Evolutionary conservation across 30 jellyfish, hydroid and myxozoan species (phyloP).

Genomic region (Aurelia coerulea): DNA sequence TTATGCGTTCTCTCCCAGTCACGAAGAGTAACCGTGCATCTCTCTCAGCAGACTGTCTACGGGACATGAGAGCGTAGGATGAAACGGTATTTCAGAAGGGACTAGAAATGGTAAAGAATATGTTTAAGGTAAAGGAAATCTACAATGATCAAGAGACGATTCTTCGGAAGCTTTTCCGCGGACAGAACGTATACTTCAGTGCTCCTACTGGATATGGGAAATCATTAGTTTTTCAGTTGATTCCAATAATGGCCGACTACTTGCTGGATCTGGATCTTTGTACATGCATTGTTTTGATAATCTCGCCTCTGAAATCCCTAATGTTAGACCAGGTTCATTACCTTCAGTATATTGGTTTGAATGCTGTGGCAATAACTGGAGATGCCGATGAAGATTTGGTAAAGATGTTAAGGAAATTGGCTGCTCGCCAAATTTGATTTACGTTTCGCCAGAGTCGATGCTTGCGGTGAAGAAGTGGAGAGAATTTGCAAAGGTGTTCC

Average conservation of each 20-base stretch:
- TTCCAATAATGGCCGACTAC: slow-evolving; percentile 26
- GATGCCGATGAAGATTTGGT: slow-evolving; percentile 39
- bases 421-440: slow-evolving; percentile 33
- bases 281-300: slow-evolving; percentile 25
- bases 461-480: slow-evolving; percentile 40
- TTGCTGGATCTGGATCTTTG: slow-evolving; percentile 34
- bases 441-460: slow-evolving; percentile 37
- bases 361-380: slow-evolving; percentile 50
- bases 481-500: too few species aligned
- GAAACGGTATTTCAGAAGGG: too few species aligned
- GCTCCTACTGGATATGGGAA: too few species aligned
- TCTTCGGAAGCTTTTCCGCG: too few species aligned
- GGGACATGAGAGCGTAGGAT: too few species aligned
- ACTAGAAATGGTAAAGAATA: too few species aligned
- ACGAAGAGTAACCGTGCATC: background rate
- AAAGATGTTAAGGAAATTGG: slow-evolving; percentile 24
- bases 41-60: background rate
- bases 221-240: background rate
- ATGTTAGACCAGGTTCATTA: slow-evolving; percentile 36
- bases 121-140: too few species aligned
- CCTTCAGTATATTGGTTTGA: slow-evolving; percentile 21
- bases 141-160: too few species aligned
- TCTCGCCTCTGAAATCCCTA: slow-evolving; percentile 32
- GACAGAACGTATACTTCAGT: too few species aligned
- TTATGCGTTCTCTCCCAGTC: background rate